Percentiles rank a stretch among this genome's conserved stretches.
Evolutionary conservation across 2,797 vertebrate species (phyloP).

Genomic region (Macroramphosus scolopax): DNA sequence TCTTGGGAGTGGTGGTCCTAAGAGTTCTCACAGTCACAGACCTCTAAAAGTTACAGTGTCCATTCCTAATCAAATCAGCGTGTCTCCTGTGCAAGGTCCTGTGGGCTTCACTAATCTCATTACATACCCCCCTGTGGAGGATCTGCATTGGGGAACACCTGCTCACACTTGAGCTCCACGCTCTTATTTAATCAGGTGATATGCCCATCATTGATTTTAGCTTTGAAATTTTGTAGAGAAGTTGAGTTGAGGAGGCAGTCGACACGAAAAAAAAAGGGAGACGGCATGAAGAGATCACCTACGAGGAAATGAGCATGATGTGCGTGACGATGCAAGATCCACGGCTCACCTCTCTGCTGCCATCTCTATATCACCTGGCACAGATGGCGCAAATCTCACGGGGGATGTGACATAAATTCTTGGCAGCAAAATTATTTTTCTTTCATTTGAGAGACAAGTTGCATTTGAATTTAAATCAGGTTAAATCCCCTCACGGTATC

Average conservation of each 20-base stretch:
- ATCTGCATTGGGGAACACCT: slow-evolving; percentile 35
- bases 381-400: slow-evolving; percentile 7
- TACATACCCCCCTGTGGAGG: slow-evolving; percentile 38
- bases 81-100: slow-evolving; percentile 41
- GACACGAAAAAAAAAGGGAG: slow-evolving; percentile 13
- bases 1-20: background rate
- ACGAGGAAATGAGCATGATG: slow-evolving; percentile 35
- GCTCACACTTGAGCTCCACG: slow-evolving; percentile 32
- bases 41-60: slow-evolving; percentile 54
- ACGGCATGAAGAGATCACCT: slow-evolving; percentile 15
- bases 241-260: slow-evolving; percentile 14
- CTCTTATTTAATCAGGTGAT: slow-evolving; percentile 55
- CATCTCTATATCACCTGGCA: slow-evolving; percentile 20
- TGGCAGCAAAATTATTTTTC: background rate
- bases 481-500: background rate
- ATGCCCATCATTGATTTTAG: slow-evolving; percentile 44
- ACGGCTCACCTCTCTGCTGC: slow-evolving; percentile 5
- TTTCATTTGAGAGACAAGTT: background rate
- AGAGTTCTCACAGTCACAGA: slow-evolving; percentile 28
- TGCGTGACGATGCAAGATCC: slow-evolving; percentile 27
- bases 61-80: slow-evolving; percentile 60
- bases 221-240: slow-evolving; percentile 28
- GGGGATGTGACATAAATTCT: too few species aligned
- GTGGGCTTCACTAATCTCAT: slow-evolving; percentile 54
- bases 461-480: background rate